These are phyloP conservation scores for Apistogramma diplotaenia DNA, from an alignment of 2,113 vertebrate species.

Conservation along the genomic window DNA sequence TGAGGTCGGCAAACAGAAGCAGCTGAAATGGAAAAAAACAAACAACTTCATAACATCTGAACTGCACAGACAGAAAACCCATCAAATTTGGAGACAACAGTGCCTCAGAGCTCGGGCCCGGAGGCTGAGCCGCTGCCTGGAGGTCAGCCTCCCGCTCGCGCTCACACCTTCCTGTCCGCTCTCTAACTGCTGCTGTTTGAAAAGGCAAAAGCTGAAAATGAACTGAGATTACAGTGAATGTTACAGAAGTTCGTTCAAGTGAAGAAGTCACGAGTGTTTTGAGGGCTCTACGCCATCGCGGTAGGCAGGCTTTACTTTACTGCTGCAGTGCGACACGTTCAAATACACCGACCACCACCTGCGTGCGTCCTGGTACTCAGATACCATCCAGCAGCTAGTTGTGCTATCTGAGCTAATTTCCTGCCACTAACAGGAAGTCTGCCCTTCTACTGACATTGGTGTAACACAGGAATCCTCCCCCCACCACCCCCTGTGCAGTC, in stretches of 20 bases:
- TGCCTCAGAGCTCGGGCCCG: neutral
- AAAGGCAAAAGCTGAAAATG: neutral
- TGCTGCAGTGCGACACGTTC: neutral
- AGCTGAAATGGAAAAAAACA: neutral
- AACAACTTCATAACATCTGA: neutral
- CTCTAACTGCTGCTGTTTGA: neutral
- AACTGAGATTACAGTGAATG: neutral
- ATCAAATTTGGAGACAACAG: neutral
- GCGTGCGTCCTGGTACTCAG: neutral
- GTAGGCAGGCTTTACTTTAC: too few species aligned
- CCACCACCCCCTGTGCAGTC: neutral
- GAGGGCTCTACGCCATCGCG: too few species aligned
- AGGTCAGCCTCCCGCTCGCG: neutral
- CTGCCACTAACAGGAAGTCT: conserved; percentile 35
- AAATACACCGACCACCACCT: neutral
- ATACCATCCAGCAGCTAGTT: neutral
- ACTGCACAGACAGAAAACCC: neutral
- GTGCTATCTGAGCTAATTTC: conserved; percentile 30
- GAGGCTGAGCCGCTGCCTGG: neutral
- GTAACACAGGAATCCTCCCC: conserved; percentile 12
- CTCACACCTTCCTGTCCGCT: neutral
- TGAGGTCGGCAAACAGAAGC: neutral
- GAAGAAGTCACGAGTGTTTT: too few species aligned
- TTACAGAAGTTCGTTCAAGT: too few species aligned
- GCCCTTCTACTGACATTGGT: conserved; percentile 62